These are phyloP conservation scores for Hystrix cristata DNA, from an alignment of 2,113 vertebrate species.

Conservation along the genomic window DNA sequence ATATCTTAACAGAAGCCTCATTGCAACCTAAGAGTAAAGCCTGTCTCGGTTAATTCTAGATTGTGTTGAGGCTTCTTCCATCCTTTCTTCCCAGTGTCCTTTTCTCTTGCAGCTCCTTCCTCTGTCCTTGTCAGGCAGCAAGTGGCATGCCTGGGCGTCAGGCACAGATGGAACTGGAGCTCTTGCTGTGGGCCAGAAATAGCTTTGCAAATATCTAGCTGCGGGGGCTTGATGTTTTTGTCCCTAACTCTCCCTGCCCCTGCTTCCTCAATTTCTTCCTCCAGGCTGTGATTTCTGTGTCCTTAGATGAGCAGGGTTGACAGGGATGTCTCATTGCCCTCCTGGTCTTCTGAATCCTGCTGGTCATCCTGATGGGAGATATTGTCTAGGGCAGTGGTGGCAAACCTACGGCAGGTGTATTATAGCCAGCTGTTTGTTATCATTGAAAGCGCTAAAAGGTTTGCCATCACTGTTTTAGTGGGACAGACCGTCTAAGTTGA, in stretches of 20 bases:
- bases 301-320: conserved; percentile 86
- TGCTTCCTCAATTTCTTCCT: not conserved
- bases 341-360: conserved; percentile 88
- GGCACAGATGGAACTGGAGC: conserved; percentile 62
- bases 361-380: conserved; percentile 88
- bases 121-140: conserved; percentile 56
- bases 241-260: not conserved
- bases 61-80: not conserved
- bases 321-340: conserved; percentile 89
- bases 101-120: conserved; percentile 58
- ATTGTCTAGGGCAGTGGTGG: conserved; percentile 75
- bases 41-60: not conserved
- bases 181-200: conserved; percentile 65
- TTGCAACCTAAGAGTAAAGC: not conserved
- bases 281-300: conserved; percentile 60
- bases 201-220: conserved; percentile 57
- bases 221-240: not conserved
- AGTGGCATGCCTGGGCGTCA: not conserved
- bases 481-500: conserved; percentile 88
- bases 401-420: not conserved
- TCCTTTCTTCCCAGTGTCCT: conserved; percentile 35
- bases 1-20: not conserved
- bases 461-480: conserved; percentile 39
- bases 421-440: not conserved
- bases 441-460: not conserved